Evolutionary conservation across 2,888 invertebrate genomes (phyloP), one percentile per base, ranked within the genome.

Genomic region (Scotopteryx bipunctaria): DNA sequence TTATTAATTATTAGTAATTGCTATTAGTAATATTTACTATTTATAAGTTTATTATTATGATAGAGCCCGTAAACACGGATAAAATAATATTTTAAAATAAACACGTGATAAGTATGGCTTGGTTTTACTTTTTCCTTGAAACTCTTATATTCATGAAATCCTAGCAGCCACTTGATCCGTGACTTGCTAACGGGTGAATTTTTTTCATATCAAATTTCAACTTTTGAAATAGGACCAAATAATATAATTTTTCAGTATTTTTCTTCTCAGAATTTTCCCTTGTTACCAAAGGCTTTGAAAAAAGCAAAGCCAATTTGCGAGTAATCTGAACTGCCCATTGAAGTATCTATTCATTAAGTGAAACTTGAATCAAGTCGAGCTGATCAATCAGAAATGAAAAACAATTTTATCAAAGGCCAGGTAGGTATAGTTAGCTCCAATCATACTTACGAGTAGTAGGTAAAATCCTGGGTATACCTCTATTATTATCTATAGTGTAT

Each of bases 251-350:
- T 49, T 14, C 9, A 5, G 9, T 6, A 25, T 31, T 11, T 37
- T 47, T 41, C 35, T 38, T 42, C 15, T 38, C 27, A 15, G 27
- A 21, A n/a, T 23, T 46, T 38, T 23, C 9, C 38, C 47, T 43
- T 33, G 46, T 43, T 47, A 38, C 31, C 25, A 19, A 29, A 13
- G 29, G 8, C 37, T 31, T 46, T 25, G n/a, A 23, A 54, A 53
- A 44, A 48, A 38, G 21, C 38, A 16, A 32, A 43, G 42, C 43
- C 48, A 48, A 44, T 54, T 48, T 48, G 21, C 35, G 29, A 27
- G 43, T 38, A 54, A 48, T 54, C 48, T 13, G 48, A 53, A 11
- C 43, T 43, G 38, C 15, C 42, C 33, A 43, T 47, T 37, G 27
- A 33, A 38, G 29, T 38, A 21, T 36, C 29, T 44, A 25, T 33